Conservation (phyloP, 2,797 vertebrate genomes). For the Stomatorhinus walkeri region DNA sequence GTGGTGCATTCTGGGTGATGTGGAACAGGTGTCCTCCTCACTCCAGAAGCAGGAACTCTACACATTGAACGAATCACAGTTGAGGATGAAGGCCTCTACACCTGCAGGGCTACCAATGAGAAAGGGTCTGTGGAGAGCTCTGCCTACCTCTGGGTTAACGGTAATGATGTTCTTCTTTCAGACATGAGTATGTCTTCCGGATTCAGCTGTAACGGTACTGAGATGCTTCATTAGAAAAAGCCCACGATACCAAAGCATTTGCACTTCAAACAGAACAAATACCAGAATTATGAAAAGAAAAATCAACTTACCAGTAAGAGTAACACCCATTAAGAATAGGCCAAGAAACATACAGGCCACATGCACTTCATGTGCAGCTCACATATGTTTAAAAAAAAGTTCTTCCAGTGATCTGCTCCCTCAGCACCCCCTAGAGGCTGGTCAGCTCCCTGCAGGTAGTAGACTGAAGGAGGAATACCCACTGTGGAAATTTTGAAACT, state of each 20-base stretch:
- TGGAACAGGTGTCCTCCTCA: slow-evolving; percentile 75
- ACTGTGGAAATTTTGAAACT: not conserved
- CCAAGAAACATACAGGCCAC: not conserved
- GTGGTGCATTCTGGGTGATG: slow-evolving; percentile 21
- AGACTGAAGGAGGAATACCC: not conserved
- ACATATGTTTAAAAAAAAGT: not conserved
- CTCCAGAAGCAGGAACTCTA: slow-evolving; percentile 70
- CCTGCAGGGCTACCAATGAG: slow-evolving; percentile 77
- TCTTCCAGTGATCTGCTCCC: not conserved
- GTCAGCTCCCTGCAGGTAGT: not conserved
- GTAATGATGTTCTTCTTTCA: slow-evolving; percentile 51
- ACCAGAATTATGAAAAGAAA: not conserved
- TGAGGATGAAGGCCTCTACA: slow-evolving; percentile 86
- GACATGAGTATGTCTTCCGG: slow-evolving; percentile 20
- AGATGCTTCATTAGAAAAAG: not conserved
- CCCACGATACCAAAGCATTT: not conserved
- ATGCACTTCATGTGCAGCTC: not conserved
- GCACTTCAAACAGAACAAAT: not conserved
- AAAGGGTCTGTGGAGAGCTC: slow-evolving; percentile 76
- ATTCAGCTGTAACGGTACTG: not conserved
- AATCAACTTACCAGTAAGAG: not conserved
- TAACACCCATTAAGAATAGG: not conserved
- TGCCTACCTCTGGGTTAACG: slow-evolving; percentile 77
- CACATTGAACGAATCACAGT: slow-evolving; percentile 81
- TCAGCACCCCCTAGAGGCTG: not conserved